Evolutionary conservation across 1,140 invertebrate genomes (phyloP), one percentile per base, ranked within the genome.

Genomic region (Helicoverpa zea): DNA sequence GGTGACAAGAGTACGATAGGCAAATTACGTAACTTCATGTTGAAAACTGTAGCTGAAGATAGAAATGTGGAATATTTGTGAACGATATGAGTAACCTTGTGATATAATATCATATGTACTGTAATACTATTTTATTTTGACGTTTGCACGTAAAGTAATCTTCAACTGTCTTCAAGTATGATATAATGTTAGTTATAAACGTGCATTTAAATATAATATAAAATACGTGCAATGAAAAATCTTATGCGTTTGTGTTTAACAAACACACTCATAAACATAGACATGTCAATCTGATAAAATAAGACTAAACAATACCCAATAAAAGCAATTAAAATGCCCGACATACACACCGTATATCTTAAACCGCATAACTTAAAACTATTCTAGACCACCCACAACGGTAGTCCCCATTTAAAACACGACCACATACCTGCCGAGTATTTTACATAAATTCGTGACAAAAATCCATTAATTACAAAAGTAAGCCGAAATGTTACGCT

Each of bases 391-490:
- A 35, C 72, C 30, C 30, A 56, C 18, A 43, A 59, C 13, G 74
- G 58, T 5, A 3, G 5, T 18, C 11, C 30, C 23, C 43, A 14
- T 47, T 68, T 18, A 68, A 68, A 68, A 47, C 43, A 68, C 64
- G 18, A 68, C 12, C 64, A 35, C 63, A 49, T 49, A 49, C 63
- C 35, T 9, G n/a, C 29, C 14, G 12, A 49, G 30, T 49, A 52
- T 47, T 76, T 76, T 18, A 76, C 59, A 76, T 76, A 76, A 76
- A 63, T 18, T 61, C 74, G 74, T 76, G 74, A 76, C 74, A 64
- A 76, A 63, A 76, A 49, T 23, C 59, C 35, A 76, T 76, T 76
- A 63, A 76, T 76, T 51, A 54, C 49, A 54, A 66, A 18, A 51
- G 14, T 52, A 77, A 66, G 14, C 14, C 68, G 23, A 18, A n/a